Conservation (phyloP, 2,888 invertebrate species). For the Pandemis cinnamomeana region DNA sequence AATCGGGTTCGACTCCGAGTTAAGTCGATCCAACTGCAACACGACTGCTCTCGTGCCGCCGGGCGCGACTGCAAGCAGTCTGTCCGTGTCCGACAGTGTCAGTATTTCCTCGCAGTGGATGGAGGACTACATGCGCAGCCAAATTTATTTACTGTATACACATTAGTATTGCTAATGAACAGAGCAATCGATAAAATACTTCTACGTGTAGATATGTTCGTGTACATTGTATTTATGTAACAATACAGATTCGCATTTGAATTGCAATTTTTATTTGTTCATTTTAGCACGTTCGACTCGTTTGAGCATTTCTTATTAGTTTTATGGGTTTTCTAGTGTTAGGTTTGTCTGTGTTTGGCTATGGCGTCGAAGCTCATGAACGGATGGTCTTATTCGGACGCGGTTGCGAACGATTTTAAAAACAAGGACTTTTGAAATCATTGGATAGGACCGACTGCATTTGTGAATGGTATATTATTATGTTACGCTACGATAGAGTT, state of each 20-base stretch:
- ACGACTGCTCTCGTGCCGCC: no score
- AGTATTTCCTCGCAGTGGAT: constrained; percentile 12
- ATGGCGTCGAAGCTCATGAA: no score
- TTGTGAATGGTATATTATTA: no score
- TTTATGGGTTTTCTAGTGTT: background rate
- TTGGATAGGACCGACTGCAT: no score
- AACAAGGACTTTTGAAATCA: no score
- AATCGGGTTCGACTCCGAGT: no score
- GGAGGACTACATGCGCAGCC: constrained; percentile 14
- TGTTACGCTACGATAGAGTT: no score
- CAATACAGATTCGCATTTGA: constrained; percentile 21
- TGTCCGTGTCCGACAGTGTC: background rate
- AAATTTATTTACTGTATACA: constrained; percentile 33
- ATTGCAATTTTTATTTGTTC: constrained; percentile 29
- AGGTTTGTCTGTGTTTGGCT: background rate
- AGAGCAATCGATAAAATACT: constrained; percentile 22
- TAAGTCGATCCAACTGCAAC: no score
- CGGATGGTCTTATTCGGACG: no score
- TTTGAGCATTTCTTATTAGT: background rate
- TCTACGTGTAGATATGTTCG: constrained; percentile 35
- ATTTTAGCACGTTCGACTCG: constrained; percentile 36
- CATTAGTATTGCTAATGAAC: constrained; percentile 39
- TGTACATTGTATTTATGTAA: constrained; percentile 22
- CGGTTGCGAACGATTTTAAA: no score
- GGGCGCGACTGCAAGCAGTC: background rate